Evolutionary conservation across 2,113 vertebrate species (phyloP), one percentile per base, ranked within the genome.

Genomic region (Etheostoma spectabile): DNA sequence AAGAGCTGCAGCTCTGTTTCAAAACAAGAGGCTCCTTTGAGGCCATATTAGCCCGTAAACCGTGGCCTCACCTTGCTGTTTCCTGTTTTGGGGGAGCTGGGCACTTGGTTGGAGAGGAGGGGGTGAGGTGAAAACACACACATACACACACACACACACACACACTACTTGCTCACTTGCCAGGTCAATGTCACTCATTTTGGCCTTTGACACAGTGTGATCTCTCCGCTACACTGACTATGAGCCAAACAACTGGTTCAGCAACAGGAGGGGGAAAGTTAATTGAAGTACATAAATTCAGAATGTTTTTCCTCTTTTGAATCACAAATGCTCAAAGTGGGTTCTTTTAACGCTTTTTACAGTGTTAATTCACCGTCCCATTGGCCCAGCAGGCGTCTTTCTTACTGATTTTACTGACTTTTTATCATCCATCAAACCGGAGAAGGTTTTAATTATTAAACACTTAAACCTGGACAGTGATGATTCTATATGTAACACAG

Each of bases 21-120:
- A 87, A 89, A 93, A 93, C 92, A 93, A 94, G 89, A 92, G 78
- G 80, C 91, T 92, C 89, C 86, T 93, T 91, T 90, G 88, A 93
- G 92, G 86, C 78, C 35, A 18, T 64, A 74, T 88, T 88, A 91
- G 85, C 85, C 90, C 88, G 84, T 87, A 93, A 91, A 93, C 92
- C 90, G 85, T 84, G 91, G 89, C 89, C 91, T 94, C 93, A 93
- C 91, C 93, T 91, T 73, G 42, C 80, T 5, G 81, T 76, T 93
- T 93, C 93, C 93, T 94, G 93, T 93, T 91, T 91, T 91, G 91
- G 85, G 85, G 89, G 84, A 89, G 85, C 61, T 64, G 71, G 69
- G 46, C 15, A 62, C 79, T 79, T 21, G 64, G 53, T 85, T 27
- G 12, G 48, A 72, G 60, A 7, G 7, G 16, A n/a, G 12, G 35